Percentiles rank a stretch among this genome's conserved stretches.
These are phyloP conservation scores for Chunga burmeisteri DNA, from an alignment of 2,113 vertebrate species.

Conservation along the genomic window DNA sequence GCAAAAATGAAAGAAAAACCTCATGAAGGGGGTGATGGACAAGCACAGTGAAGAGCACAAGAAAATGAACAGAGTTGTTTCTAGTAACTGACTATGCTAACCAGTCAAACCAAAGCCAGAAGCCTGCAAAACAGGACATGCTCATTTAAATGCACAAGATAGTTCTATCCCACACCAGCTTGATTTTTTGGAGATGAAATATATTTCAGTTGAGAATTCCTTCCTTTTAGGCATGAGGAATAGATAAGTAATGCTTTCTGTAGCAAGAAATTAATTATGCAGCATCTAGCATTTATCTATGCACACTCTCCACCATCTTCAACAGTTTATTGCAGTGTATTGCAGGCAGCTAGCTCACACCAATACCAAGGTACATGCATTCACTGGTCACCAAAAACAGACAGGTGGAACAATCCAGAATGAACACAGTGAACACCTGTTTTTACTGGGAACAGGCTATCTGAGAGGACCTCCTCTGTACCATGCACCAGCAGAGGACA, in stretches of 20 bases:
- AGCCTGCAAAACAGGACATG: background rate
- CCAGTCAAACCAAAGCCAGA: background rate
- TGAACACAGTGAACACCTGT: background rate
- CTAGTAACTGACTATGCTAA: background rate
- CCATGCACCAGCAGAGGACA: background rate
- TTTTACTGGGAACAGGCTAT: background rate
- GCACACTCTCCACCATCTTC: background rate
- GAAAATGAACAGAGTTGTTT: background rate
- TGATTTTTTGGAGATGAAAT: background rate
- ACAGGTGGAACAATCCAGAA: background rate
- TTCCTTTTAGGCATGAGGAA: background rate
- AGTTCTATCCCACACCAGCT: background rate
- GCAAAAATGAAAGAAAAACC: background rate
- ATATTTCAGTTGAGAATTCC: background rate
- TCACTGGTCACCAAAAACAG: background rate
- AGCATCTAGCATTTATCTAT: background rate
- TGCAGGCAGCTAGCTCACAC: background rate
- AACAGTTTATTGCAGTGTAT: background rate
- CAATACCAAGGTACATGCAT: accelerated
- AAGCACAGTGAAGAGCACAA: background rate
- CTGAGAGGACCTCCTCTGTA: background rate
- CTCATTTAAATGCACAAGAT: background rate
- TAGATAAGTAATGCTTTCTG: background rate
- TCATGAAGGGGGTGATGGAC: background rate
- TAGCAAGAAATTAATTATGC: background rate